Evolutionary conservation across 2,888 invertebrate genomes (phyloP).

Genomic region (Athalia rosae): DNA sequence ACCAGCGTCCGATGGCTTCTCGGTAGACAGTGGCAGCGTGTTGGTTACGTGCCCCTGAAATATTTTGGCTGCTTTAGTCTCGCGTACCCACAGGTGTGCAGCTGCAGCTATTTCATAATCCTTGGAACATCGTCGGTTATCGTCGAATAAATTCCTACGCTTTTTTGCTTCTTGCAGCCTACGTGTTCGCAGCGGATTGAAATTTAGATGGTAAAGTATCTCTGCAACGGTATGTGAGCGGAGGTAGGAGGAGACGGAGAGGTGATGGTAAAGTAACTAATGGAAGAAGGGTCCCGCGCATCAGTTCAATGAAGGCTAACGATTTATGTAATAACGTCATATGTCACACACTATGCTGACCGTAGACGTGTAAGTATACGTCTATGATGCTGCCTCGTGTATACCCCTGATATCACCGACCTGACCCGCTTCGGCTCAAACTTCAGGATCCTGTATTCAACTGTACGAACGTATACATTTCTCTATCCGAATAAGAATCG

Average conservation of each 20-base stretch:
- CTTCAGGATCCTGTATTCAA: conserved; percentile 25
- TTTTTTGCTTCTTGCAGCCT: background rate
- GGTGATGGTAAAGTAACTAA: conserved; percentile 48
- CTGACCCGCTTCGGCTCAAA: conserved; percentile 35
- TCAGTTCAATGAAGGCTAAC: conserved; percentile 66
- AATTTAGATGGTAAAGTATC: conserved; percentile 34
- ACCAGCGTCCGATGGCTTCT: conserved; percentile 72
- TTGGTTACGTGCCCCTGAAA: conserved; percentile 57
- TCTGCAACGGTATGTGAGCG: conserved; percentile 35
- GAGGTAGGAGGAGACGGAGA: conserved; percentile 41
- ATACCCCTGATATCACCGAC: conserved; percentile 33
- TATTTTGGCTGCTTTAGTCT: conserved; percentile 2
- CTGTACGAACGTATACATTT: background rate
- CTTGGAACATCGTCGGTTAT: background rate
- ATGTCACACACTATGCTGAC: too few relatives aligned
- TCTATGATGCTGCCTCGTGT: conserved; percentile 14
- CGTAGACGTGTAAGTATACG: too few relatives aligned
- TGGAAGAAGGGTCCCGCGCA: conserved; percentile 62
- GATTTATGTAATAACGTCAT: conserved; percentile 66
- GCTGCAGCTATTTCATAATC: background rate
- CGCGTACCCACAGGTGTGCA: background rate
- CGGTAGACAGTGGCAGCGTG: conserved; percentile 57
- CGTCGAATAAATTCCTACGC: background rate
- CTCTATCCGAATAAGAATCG: conserved; percentile 5
- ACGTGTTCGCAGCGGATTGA: conserved; percentile 3